phyloP scores from a whole-genome alignment of 2,797 vertebrate species.

The Tympanoctomys barrerae region DNA sequence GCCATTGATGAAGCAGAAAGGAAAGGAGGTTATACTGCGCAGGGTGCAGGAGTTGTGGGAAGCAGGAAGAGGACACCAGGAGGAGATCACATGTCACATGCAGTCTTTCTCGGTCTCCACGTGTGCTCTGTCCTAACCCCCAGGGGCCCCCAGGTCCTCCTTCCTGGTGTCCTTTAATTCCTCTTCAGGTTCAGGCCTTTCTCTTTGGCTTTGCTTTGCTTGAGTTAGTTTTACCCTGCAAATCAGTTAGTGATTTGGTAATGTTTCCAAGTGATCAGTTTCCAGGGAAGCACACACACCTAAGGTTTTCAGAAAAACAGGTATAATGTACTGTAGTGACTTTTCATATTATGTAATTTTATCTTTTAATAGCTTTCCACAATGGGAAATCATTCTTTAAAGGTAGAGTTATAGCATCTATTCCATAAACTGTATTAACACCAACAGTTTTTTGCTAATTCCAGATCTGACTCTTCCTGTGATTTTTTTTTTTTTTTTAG shows the following conservation, averaged over 20 bases:
- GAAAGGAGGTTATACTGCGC: constrained; percentile 93
- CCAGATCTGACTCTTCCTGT: constrained; percentile 96
- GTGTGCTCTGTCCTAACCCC: constrained; percentile 94
- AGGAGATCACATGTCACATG: constrained; percentile 93
- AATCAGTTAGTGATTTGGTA: constrained; percentile 95
- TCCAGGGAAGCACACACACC: constrained; percentile 98
- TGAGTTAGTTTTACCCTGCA: constrained; percentile 99
- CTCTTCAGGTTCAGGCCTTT: constrained; percentile 94
- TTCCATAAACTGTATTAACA: constrained; percentile 92
- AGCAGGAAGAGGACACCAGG: constrained; percentile 86
- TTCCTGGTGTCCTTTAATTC: constrained; percentile 97
- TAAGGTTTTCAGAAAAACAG: constrained; percentile 95
- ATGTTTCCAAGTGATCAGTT: constrained; percentile 98
- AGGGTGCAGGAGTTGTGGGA: constrained; percentile 91
- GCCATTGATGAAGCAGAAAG: constrained; percentile 96
- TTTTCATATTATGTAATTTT: constrained; percentile 97
- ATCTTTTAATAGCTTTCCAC: constrained; percentile 96
- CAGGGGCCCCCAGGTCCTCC: constrained; percentile 95
- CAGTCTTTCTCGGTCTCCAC: constrained; percentile 98
- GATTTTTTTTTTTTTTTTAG: constrained; percentile 90
- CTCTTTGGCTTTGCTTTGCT: constrained; percentile 97
- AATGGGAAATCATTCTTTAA: constrained; percentile 97
- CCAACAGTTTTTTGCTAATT: constrained; percentile 97
- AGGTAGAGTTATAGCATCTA: constrained; percentile 97
- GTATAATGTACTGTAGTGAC: constrained; percentile 94